phyloP scores from a whole-genome alignment of 2,888 invertebrate genomes.

The Tipula helvola region DNA sequence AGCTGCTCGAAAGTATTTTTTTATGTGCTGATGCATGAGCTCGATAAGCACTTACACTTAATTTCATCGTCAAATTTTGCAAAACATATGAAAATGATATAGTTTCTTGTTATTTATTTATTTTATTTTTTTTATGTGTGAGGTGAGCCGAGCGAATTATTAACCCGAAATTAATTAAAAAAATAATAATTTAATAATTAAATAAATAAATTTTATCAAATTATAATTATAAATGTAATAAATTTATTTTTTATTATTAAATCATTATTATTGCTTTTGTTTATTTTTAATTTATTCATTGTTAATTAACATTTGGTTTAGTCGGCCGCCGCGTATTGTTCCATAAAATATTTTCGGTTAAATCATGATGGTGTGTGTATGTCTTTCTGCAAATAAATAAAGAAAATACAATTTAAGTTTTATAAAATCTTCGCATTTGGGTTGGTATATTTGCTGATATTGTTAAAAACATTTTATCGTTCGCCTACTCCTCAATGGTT shows the following conservation, averaged over 20 bases:
- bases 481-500: no score
- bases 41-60: constrained; percentile 77
- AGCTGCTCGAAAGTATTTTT: constrained; percentile 69
- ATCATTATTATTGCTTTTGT: not conserved
- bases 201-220: not conserved
- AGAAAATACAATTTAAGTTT: not conserved
- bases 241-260: not conserved
- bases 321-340: not conserved
- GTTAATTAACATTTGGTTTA: not conserved
- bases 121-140: no score
- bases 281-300: not conserved
- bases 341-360: not conserved
- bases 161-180: not conserved
- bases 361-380: not conserved
- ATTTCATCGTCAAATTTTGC: constrained; percentile 47
- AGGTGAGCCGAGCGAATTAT: not conserved
- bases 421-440: no score
- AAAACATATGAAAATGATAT: constrained; percentile 9
- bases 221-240: not conserved
- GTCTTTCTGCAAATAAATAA: not conserved
- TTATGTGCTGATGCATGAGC: constrained; percentile 82
- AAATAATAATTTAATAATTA: not conserved
- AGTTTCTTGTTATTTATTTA: not conserved
- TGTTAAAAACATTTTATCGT: no score
- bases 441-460: no score